Evolutionary conservation across 2,797 vertebrate species (phyloP).

Genomic region (Pipistrellus pygmaeus): DNA sequence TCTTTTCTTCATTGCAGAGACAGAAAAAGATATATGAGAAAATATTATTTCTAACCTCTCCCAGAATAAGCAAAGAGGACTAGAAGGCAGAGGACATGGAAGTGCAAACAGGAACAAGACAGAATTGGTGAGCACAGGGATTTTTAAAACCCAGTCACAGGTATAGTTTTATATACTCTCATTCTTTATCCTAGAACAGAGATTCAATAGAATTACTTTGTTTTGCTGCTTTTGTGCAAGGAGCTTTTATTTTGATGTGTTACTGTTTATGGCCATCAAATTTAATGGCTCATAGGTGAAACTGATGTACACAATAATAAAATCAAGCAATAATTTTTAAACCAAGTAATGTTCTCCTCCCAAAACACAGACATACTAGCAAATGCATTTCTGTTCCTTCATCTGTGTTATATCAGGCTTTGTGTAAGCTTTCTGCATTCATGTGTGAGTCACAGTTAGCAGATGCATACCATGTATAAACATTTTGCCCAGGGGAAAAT

Average conservation of each 20-base stretch:
- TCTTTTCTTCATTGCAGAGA: constrained; percentile 38
- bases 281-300: constrained; percentile 12
- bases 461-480: background rate
- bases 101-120: background rate
- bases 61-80: constrained; percentile 1
- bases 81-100: background rate
- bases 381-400: background rate
- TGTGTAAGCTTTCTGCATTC: background rate
- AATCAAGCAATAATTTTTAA: background rate
- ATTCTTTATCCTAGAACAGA: constrained; percentile 47
- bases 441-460: background rate
- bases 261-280: constrained; percentile 22
- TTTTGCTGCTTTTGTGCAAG: background rate
- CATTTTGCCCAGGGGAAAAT: constrained; percentile 57
- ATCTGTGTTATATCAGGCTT: background rate
- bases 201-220: constrained; percentile 15
- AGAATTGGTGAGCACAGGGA: constrained; percentile 39
- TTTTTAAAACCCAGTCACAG: constrained; percentile 32
- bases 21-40: background rate
- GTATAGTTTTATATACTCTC: constrained; percentile 16
- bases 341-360: background rate
- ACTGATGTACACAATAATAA: background rate
- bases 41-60: background rate
- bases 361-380: background rate
- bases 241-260: background rate